Percentiles rank a stretch among this genome's conserved stretches.
phyloP scores from a whole-genome alignment of 2,888 invertebrate species.

The Trachelus troglodyta region DNA sequence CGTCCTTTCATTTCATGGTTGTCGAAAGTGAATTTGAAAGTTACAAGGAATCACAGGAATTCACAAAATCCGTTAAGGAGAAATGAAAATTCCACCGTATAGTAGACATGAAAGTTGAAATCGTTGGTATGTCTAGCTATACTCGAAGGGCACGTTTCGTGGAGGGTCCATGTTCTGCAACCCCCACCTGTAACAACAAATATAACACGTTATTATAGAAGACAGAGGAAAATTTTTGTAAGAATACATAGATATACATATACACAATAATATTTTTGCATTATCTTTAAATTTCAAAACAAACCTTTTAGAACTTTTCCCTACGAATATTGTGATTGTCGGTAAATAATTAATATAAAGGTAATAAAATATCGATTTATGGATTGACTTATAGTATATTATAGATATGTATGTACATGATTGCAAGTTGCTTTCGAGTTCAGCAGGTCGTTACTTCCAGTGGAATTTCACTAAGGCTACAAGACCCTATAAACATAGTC shows the following conservation, averaged over 20 bases:
- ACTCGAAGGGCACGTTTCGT: slow-evolving; percentile 42
- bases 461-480: neutral
- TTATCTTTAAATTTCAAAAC: neutral
- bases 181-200: neutral
- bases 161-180: slow-evolving; percentile 42
- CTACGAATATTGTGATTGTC: neutral
- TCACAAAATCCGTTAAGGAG: neutral
- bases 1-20: neutral
- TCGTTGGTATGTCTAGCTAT: slow-evolving; percentile 24
- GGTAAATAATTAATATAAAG: too few species aligned
- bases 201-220: neutral
- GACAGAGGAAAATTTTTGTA: neutral
- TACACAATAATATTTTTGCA: too few species aligned
- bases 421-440: neutral
- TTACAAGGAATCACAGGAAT: neutral
- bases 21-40: neutral
- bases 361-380: too few species aligned
- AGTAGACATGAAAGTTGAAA: neutral
- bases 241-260: neutral
- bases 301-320: neutral
- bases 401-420: too few species aligned
- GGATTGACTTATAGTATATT: too few species aligned
- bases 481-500: neutral
- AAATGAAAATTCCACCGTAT: neutral
- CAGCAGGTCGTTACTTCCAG: neutral